These are phyloP conservation scores for Drosophila eohydei DNA, from an alignment of 2,888 invertebrate genomes.

Conservation along the genomic window DNA sequence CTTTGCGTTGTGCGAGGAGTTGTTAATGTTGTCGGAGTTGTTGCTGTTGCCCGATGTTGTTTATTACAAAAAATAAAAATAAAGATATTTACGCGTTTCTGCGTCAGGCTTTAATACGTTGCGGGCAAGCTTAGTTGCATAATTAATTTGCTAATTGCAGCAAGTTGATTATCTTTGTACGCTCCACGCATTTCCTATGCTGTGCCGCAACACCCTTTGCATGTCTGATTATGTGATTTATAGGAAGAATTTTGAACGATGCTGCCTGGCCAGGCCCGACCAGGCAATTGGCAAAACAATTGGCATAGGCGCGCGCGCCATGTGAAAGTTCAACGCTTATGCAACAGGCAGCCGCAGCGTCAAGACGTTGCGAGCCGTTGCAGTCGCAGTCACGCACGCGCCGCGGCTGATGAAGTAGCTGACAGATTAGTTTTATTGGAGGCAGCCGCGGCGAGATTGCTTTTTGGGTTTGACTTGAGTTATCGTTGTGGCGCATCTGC, in stretches of 20 bases:
- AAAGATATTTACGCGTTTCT: constrained; percentile 34
- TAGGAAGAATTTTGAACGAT: constrained; percentile 60
- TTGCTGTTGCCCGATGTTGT: constrained; percentile 23
- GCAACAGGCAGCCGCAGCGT: constrained; percentile 45
- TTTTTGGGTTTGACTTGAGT: constrained; percentile 24
- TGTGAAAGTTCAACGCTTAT: constrained; percentile 71
- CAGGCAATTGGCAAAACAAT: constrained; percentile 44
- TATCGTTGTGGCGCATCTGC: constrained; percentile 56
- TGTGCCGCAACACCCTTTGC: constrained; percentile 21
- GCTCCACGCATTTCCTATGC: constrained; percentile 59
- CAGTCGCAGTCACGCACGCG: constrained; percentile 68
- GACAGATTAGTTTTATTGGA: constrained; percentile 67
- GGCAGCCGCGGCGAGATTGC: constrained; percentile 35
- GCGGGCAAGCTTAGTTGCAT: constrained; percentile 35
- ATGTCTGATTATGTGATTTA: constrained; percentile 60
- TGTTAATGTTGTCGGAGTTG: constrained; percentile 22
- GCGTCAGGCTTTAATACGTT: constrained; percentile 32
- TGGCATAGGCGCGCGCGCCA: constrained; percentile 37
- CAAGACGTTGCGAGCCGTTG: constrained; percentile 41
- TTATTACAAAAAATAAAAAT: constrained; percentile 18
- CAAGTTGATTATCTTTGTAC: constrained; percentile 26
- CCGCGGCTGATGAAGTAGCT: constrained; percentile 67
- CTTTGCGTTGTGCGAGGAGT: constrained; percentile 34
- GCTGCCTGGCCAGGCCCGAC: neutral
- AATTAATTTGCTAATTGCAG: constrained; percentile 68